Evolutionary conservation across 2,888 invertebrate genomes (phyloP), one percentile per base, ranked within the genome.

Genomic region (Agrenia bidenticulata): DNA sequence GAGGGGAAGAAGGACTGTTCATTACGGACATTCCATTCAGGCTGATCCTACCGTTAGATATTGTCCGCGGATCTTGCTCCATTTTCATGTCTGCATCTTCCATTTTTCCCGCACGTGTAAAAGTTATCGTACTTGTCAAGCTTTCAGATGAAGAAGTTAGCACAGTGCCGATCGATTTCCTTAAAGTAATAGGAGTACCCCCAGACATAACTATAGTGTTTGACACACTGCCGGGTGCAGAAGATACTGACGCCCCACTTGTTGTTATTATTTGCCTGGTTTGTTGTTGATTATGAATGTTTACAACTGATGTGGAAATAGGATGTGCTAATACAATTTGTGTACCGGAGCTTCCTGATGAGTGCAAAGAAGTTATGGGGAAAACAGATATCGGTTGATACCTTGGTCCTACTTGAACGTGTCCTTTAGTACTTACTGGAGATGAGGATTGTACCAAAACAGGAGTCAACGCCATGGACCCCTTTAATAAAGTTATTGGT

Each of bases 1-100:
- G 76, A 64, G 76, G 76, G 50, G 75, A 75, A 17, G 72, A 66
- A 23, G 76, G 73, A 55, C 67, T 64, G 60, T 67, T 75, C 15
- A 73, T 62, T 39, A 73, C 62, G 17, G 76, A 70, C n/a, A 68
- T 62, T 17, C 73, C 74, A 59, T 74, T 76, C 5, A 68, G 37
- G 23, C 32, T 32, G 55, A 23, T 39, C 5, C 57, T 51, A 37
- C 63, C 64, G 17, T 56, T 54, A 42, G 45, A 9, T 11, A 32
- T 32, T 11, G 32, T 7, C n/a, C 15, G 39, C 2, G 37, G n/a
- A 5, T 41, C 15, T 21, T 39, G 17, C 21, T 57, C 19, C 17
- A 11, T 21, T 17, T 45, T 64, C 51, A 62, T 37, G 1, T 59
- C 64, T 55, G 55, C 7, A n/a, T 1, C n/a, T 45, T 45, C 21